These are phyloP conservation scores for Leptothorax acervorum DNA, from an alignment of 2,888 invertebrate genomes.

Conservation along the genomic window DNA sequence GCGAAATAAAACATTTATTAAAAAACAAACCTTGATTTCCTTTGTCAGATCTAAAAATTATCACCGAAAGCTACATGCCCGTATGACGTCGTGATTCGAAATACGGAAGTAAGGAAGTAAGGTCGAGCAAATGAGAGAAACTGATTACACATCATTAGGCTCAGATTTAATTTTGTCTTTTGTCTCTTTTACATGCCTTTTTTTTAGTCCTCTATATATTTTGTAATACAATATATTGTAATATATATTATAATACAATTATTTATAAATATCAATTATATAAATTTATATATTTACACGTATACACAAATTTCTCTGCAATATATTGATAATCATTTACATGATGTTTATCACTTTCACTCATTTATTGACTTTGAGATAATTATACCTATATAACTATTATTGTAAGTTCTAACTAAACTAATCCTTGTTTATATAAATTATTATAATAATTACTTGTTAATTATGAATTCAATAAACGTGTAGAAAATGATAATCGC, in stretches of 20 bases:
- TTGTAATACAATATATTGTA: not conserved
- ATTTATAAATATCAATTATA: conserved; percentile 12
- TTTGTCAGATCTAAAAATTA: too few species aligned
- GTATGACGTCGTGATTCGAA: too few species aligned
- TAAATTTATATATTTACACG: conserved; percentile 3
- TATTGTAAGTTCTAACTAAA: conserved; percentile 4
- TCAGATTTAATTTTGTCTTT: conserved; percentile 16
- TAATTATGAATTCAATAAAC: too few species aligned
- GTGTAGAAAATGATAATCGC: too few species aligned
- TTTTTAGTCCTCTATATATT: not conserved
- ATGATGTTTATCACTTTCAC: conserved; percentile 15
- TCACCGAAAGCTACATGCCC: too few species aligned
- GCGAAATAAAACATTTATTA: too few species aligned
- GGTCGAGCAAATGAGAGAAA: too few species aligned
- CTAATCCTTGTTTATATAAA: not conserved
- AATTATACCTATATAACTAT: not conserved
- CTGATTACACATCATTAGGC: too few species aligned
- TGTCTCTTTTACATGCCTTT: not conserved
- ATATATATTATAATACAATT: not conserved
- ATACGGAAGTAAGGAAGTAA: too few species aligned
- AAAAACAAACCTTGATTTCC: too few species aligned
- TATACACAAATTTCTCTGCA: not conserved
- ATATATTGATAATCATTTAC: conserved; percentile 23
- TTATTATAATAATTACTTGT: too few species aligned
- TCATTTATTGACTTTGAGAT: conserved; percentile 12